Evolutionary conservation across 2,113 vertebrate genomes (phyloP).

Genomic region (Chrysemys picta): DNA sequence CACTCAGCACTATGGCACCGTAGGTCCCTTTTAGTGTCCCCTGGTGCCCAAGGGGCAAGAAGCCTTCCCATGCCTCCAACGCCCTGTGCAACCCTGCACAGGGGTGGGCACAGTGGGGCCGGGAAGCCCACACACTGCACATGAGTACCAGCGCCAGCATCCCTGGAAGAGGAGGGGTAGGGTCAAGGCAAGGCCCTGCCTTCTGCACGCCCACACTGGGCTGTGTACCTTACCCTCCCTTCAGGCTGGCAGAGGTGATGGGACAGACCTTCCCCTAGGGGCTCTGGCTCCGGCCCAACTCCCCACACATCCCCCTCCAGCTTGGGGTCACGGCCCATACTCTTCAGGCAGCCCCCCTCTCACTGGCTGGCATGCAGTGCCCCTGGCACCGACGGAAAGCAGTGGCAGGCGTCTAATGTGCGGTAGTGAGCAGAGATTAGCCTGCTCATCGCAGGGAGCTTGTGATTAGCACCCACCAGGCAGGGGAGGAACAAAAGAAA

Average conservation of each 20-base stretch:
- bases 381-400: neutral
- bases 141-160: neutral
- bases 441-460: neutral
- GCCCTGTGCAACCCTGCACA: neutral
- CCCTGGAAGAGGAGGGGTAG: neutral
- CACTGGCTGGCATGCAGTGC: neutral
- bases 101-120: too few relatives aligned
- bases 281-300: too few relatives aligned
- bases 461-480: neutral
- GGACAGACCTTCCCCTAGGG: too few relatives aligned
- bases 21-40: too few relatives aligned
- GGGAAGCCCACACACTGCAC: neutral
- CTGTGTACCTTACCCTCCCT: too few relatives aligned
- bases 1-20: too few relatives aligned
- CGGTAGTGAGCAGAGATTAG: neutral
- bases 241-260: too few relatives aligned
- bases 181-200: neutral
- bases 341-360: neutral
- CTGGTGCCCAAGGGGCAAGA: neutral
- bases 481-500: neutral
- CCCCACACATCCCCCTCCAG: too few relatives aligned
- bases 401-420: neutral
- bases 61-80: neutral
- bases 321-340: neutral
- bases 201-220: too few relatives aligned